Base-by-base conservation (phyloP, 2,797 vertebrate genomes). In the Melanotaenia maccullochi region DNA sequence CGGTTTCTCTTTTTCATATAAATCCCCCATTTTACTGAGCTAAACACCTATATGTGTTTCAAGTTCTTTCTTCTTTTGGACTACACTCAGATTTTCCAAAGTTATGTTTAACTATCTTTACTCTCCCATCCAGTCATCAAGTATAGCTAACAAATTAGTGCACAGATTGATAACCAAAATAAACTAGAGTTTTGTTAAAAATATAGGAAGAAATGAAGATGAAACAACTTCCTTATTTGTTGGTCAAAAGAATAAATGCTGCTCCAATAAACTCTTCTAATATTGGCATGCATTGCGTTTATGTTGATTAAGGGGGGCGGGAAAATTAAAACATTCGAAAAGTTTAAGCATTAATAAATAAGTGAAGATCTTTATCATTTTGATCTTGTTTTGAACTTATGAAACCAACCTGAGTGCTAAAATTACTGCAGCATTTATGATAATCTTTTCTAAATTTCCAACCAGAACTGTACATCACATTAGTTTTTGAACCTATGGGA, bases 31-130 rank as follows among this genome's bases (percentile, higher is more conserved):
- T 65, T 71, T 9, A 14, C 51, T 85, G 84, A 87, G 87, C 87
- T 71, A 63, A 68, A 61, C 59, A 65, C 55, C 82, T 28, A 13
- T 68, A 58, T 75, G 72, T 47, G 60, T 78, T 75, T 68, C 32
- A 71, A 60, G 54, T 8, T 51, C 71, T 2, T 63, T 61, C 61
- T 62, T 36, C 36, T 60, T 42, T 40, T n/a, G 47, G 4, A 9
- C 49, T 68, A 63, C 75, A 65, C 76, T 85, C 49, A 25, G n/a
- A 74, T 78, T 81, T 77, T n/a, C 4, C 58, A 70, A 73, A 76
- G 76, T 68, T 68, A 68, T 65, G 51, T 79, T 71, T 73, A 75
- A 85, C 85, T 86, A 88, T 86, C 71, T 76, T 71, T 14, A 66
- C 62, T 69, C 30, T 82, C 78, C 68, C 63, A 44, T 32, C 30